Evolutionary conservation across 2,113 vertebrate species (phyloP).

Genomic region (Bos javanicus): DNA sequence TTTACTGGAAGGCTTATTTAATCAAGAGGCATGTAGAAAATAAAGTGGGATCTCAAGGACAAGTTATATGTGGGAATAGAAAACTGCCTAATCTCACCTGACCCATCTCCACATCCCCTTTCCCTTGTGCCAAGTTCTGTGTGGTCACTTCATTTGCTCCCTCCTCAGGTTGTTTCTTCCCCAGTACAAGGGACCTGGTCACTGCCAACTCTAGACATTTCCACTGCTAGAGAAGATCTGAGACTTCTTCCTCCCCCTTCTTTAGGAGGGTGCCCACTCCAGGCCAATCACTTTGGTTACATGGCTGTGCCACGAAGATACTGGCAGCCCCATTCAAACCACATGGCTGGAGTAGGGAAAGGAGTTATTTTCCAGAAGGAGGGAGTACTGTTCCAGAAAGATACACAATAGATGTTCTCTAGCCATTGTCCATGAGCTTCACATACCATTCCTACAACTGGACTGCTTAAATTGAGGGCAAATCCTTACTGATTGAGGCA

Average conservation of each 20-base stretch:
- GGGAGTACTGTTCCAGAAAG: not conserved
- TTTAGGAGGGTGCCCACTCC: not conserved
- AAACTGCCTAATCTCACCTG: not conserved
- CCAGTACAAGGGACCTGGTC: not conserved
- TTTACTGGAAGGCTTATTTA: not conserved
- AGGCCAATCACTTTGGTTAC: not conserved
- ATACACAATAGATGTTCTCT: not conserved
- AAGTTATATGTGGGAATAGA: not conserved
- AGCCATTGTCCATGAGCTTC: not conserved
- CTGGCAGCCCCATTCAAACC: not conserved
- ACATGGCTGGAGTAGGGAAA: not conserved
- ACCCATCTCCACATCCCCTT: not conserved
- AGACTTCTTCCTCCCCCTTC: not conserved
- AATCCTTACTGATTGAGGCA: not conserved
- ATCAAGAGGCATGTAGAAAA: not conserved
- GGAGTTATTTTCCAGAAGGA: not conserved
- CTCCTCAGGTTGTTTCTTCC: not conserved
- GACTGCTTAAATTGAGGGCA: not conserved
- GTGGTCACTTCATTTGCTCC: not conserved
- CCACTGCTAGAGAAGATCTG: not conserved
- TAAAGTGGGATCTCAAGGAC: not conserved
- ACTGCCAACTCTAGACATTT: not conserved
- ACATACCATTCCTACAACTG: not conserved
- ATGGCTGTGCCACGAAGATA: not conserved
- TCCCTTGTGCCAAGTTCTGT: not conserved